Evolutionary conservation across 2,888 invertebrate species (phyloP).

Genomic region (Laspeyria flexula): DNA sequence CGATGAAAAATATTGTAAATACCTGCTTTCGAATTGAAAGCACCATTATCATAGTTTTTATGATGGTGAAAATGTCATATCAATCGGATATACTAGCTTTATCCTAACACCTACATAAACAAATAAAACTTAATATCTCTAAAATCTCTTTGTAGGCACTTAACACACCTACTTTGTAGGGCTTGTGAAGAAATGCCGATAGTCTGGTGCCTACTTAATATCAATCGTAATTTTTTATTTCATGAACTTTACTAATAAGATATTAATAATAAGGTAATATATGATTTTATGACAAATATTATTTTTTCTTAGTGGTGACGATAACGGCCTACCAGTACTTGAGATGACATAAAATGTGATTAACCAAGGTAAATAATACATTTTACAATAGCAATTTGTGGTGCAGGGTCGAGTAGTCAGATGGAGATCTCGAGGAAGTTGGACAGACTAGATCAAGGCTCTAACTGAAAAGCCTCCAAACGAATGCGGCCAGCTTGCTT

Average conservation of each 20-base stretch:
- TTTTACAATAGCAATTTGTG: too few relatives aligned
- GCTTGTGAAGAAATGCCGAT: neutral
- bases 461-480: too few relatives aligned
- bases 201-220: neutral
- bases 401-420: too few relatives aligned
- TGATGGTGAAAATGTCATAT: constrained; percentile 15
- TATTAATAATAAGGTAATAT: too few relatives aligned
- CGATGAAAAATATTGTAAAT: constrained; percentile 11
- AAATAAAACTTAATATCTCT: constrained; percentile 5
- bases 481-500: too few relatives aligned
- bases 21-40: neutral
- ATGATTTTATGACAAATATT: too few relatives aligned
- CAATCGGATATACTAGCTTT: constrained; percentile 7
- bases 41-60: constrained; percentile 12
- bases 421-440: too few relatives aligned
- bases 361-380: too few relatives aligned
- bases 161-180: neutral
- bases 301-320: too few relatives aligned
- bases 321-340: too few relatives aligned
- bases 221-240: neutral
- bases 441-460: too few relatives aligned
- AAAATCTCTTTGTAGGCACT: neutral
- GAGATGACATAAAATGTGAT: too few relatives aligned
- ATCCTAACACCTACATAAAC: constrained; percentile 13
- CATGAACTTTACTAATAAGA: neutral